Evolutionary conservation across 2,888 invertebrate genomes (phyloP).

Genomic region (Mongoloraphidia duomilia): DNA sequence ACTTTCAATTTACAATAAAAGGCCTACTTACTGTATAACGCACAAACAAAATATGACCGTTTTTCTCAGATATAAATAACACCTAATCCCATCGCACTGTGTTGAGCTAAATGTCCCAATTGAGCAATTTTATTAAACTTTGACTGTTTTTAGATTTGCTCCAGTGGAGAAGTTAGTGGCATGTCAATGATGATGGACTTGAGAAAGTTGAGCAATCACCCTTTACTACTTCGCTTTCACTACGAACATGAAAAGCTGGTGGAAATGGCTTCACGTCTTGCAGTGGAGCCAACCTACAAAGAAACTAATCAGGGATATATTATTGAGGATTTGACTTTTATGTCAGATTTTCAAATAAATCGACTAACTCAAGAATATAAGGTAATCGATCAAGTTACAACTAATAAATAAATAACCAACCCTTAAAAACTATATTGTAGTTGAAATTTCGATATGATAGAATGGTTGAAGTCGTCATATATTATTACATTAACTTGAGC

Average conservation of each 20-base stretch:
- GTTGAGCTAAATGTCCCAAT: too few relatives aligned
- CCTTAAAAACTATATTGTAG: background rate
- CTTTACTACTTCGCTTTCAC: constrained; percentile 63
- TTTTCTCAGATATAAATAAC: too few relatives aligned
- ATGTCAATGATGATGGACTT: constrained; percentile 85
- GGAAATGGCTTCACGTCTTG: constrained; percentile 55
- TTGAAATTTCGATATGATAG: background rate
- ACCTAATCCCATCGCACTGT: too few relatives aligned
- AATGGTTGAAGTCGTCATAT: background rate
- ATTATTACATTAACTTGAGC: constrained; percentile 4
- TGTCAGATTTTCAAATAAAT: constrained; percentile 88
- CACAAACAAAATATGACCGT: background rate
- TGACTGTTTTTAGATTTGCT: constrained; percentile 27
- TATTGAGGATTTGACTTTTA: constrained; percentile 70
- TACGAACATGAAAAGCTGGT: constrained; percentile 48
- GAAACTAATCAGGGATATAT: constrained; percentile 65
- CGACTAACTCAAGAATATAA: constrained; percentile 54
- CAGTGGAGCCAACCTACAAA: constrained; percentile 52
- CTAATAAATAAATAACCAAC: background rate
- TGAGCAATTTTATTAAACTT: constrained; percentile 1
- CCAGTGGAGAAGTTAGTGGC: constrained; percentile 44
- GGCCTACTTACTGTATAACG: constrained; percentile 10
- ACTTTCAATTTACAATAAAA: constrained; percentile 16
- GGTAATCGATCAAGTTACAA: constrained; percentile 29
- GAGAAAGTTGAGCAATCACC: constrained; percentile 88